Evolutionary conservation across 2,113 vertebrate species (phyloP).

Genomic region (Cavia aperea): DNA sequence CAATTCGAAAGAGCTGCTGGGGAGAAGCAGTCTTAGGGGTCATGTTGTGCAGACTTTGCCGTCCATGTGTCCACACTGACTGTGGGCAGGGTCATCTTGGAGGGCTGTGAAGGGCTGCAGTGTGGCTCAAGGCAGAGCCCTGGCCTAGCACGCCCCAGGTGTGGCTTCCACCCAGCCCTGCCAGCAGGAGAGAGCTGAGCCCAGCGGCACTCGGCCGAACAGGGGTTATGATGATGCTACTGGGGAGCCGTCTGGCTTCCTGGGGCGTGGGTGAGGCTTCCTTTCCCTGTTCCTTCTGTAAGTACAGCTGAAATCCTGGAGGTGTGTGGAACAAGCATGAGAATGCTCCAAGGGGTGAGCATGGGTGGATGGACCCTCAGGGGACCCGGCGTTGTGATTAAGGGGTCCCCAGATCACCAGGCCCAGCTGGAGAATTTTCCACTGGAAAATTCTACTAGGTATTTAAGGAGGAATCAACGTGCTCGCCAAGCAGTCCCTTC

Average conservation of each 20-base stretch:
- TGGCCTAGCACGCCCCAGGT: neutral
- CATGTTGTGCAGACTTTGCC: neutral
- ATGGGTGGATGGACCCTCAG: neutral
- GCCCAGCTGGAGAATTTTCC: neutral
- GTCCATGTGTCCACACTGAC: neutral
- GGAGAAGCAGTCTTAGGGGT: neutral
- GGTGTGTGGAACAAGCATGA: too few relatives aligned
- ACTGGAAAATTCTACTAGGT: neutral
- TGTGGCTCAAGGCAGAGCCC: neutral
- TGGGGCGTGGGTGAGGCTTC: neutral
- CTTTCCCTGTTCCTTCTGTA: neutral
- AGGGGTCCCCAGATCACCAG: neutral
- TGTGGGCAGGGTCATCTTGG: neutral
- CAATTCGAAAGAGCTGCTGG: neutral
- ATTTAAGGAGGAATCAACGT: too few relatives aligned
- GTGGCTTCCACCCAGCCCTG: neutral
- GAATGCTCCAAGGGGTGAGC: too few relatives aligned
- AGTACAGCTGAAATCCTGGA: neutral
- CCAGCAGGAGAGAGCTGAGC: neutral
- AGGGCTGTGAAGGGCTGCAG: neutral
- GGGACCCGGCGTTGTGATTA: neutral
- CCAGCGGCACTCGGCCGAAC: rapidly evolving
- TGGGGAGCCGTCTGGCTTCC: neutral
- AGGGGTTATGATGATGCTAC: neutral
- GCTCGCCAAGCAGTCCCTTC: neutral